Evolutionary conservation across 1,140 invertebrate species (phyloP), one percentile per base, ranked within the genome.

Genomic region (Berghia stephanieae): DNA sequence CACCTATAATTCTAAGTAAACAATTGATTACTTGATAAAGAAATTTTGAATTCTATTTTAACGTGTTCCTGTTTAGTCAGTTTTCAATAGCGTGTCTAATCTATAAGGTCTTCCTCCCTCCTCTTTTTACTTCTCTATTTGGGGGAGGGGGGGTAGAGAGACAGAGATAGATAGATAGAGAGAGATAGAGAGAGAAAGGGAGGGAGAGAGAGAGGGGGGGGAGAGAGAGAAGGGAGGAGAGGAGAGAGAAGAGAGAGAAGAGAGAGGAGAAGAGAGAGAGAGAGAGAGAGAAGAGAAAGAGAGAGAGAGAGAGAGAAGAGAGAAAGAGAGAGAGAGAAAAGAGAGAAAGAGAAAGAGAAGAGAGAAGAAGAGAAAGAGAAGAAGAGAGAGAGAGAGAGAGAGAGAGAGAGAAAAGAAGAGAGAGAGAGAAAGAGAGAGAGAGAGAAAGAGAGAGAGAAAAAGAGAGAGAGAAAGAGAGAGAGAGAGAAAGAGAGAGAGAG

Each of bases 331-430:
- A 36, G 66, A 55, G n/a, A n/a, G n/a, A n/a, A n/a, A n/a, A n/a
- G 36, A 69, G 52, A 67, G 57, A 76, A 10, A 67, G 57, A 67
- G 57, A 2, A 49, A 52, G 27, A 52, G 71, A 73, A 49, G 16
- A 27, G 40, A 49, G 40, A 10, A 52, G 42, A 49, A 5, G 38
- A 57, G 34, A 21, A 46, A 46, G 31, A 21, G 38, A 5, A 57
- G 57, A 69, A 57, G 43, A 57, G 67, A 34, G 67, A 57, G 40
- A 75, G 74, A 75, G 63, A 69, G 74, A 55, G 74, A 36, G 52
- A 67, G 34, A 55, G 40, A 36, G 38, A 55, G 43, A 43, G 60
- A 31, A 27, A 31, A 8, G 38, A 5, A 49, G 8, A 49, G 67
- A 68, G 46, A 42, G 31, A 27, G 43, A 46, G 40, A 36, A 36